Conservation (phyloP, 1,140 invertebrate species). For the Leptonema lineaticorne region DNA sequence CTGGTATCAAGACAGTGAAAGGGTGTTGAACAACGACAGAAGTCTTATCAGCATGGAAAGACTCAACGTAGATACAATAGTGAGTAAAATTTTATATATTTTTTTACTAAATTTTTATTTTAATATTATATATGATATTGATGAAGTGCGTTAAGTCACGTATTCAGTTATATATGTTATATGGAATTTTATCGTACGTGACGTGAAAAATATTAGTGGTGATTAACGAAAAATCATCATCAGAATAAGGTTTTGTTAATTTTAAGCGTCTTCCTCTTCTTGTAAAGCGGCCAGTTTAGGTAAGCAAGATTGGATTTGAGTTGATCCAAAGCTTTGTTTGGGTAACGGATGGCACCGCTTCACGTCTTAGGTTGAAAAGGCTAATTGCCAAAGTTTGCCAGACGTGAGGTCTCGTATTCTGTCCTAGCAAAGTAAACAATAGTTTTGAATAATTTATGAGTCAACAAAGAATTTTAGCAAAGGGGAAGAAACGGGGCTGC, state of each 20-base stretch:
- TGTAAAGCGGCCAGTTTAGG: not conserved
- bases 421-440: not conserved
- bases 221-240: too few relatives aligned
- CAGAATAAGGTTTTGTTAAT: too few relatives aligned
- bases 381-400: slow-evolving; percentile 27
- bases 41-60: slow-evolving; percentile 18
- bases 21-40: slow-evolving; percentile 59
- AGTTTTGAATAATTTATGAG: slow-evolving; percentile 18
- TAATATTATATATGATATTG: not conserved
- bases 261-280: too few relatives aligned
- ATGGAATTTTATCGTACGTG: too few relatives aligned
- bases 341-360: not conserved
- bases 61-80: slow-evolving; percentile 17
- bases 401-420: slow-evolving; percentile 4
- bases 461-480: slow-evolving; percentile 8
- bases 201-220: too few relatives aligned
- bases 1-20: slow-evolving; percentile 67
- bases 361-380: slow-evolving; percentile 8
- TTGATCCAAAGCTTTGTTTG: not conserved
- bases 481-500: not conserved
- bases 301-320: not conserved
- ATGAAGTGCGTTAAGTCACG: too few relatives aligned
- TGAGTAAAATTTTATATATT: slow-evolving; percentile 6
- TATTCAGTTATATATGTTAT: too few relatives aligned
- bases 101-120: not conserved